Evolutionary conservation across 2,113 vertebrate species (phyloP).

Genomic region (Podiceps cristatus): DNA sequence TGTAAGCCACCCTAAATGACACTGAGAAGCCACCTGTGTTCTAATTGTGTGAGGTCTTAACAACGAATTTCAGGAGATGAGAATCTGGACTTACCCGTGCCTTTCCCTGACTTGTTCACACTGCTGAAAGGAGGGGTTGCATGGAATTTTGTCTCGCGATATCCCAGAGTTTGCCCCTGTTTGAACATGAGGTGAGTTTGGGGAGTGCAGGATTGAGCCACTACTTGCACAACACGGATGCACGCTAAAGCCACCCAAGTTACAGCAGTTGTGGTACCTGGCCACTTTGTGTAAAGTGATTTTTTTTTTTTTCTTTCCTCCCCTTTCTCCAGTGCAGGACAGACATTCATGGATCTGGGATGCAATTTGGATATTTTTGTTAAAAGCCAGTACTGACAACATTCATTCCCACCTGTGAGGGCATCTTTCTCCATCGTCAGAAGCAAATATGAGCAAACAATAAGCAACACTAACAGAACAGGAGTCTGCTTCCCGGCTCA

Average conservation of each 20-base stretch:
- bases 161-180: background rate
- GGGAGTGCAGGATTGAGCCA: background rate
- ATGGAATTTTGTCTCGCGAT: background rate
- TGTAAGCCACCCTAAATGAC: background rate
- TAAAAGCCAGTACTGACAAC: background rate
- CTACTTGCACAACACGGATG: background rate
- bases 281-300: background rate
- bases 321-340: background rate
- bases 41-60: background rate
- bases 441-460: background rate
- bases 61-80: background rate
- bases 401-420: background rate
- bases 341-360: background rate
- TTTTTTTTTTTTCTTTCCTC: background rate
- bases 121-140: background rate
- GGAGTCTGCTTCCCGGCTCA: background rate
- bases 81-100: background rate
- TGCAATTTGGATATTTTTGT: background rate
- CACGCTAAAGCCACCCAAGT: background rate
- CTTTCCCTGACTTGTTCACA: background rate
- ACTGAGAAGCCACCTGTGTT: background rate
- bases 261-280: background rate
- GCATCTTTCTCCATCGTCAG: background rate
- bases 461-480: background rate
- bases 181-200: background rate